These are phyloP conservation scores for Tethea ocularis DNA, from an alignment of 2,888 invertebrate genomes.

Conservation along the genomic window DNA sequence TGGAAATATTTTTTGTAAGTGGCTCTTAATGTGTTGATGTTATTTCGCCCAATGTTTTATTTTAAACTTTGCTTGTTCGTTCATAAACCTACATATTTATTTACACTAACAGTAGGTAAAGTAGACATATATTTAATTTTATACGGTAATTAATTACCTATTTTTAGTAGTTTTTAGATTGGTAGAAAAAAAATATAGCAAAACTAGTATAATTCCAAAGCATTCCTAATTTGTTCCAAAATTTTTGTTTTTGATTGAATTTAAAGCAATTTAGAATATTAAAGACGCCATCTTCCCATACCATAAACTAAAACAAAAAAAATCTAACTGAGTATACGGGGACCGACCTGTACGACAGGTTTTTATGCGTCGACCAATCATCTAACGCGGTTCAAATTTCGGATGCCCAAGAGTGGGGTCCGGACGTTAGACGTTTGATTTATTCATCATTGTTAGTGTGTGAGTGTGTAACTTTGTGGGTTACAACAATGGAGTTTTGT, in stretches of 20 bases:
- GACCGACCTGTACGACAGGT: background rate
- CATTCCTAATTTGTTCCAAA: background rate
- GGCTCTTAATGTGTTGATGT: background rate
- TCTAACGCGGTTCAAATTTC: slow-evolving; percentile 77
- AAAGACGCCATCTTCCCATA: slow-evolving; percentile 4
- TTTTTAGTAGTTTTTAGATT: too few species aligned
- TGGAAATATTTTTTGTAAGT: slow-evolving; percentile 12
- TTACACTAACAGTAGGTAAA: background rate
- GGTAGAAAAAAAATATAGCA: too few species aligned
- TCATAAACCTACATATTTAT: too few species aligned
- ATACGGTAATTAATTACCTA: background rate
- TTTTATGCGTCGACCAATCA: slow-evolving; percentile 58
- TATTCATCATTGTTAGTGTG: slow-evolving; percentile 38
- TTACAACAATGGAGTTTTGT: background rate
- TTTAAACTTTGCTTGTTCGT: too few species aligned
- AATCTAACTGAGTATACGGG: background rate
- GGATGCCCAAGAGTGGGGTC: slow-evolving; percentile 65
- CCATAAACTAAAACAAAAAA: slow-evolving; percentile 5
- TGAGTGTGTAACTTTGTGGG: background rate
- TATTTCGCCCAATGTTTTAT: too few species aligned
- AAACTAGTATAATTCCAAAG: too few species aligned
- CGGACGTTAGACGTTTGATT: slow-evolving; percentile 46
- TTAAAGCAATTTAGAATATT: background rate
- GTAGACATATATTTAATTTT: background rate
- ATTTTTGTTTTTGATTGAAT: background rate